These are phyloP conservation scores for Rugalucina vietnamica DNA, from an alignment of 2,888 invertebrate species.

Conservation along the genomic window DNA sequence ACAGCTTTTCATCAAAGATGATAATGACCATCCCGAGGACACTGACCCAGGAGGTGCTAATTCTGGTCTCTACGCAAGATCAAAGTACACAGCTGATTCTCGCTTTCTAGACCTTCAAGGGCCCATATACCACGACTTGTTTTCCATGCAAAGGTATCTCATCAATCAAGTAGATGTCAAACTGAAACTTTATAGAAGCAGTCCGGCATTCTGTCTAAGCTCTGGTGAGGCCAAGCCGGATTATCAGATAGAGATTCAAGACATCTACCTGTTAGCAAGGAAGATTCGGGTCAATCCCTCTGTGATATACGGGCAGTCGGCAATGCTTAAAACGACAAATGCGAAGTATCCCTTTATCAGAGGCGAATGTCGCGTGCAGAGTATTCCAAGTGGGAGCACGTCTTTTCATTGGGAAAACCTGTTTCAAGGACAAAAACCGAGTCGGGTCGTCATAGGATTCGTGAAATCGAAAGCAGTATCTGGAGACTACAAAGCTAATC, in stretches of 20 bases:
- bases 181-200: conserved; percentile 1
- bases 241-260: neutral
- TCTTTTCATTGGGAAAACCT: conserved; percentile 35
- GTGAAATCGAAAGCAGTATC: conserved; percentile 24
- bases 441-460: conserved; percentile 21
- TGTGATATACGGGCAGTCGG: conserved; percentile 39
- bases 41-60: conserved; percentile 29
- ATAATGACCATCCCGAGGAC: conserved; percentile 30
- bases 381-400: conserved; percentile 17
- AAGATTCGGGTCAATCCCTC: conserved; percentile 21
- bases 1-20: conserved; percentile 39
- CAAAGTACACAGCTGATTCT: conserved; percentile 19
- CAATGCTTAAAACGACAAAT: conserved; percentile 24
- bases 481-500: conserved; percentile 39
- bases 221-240: neutral
- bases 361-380: conserved; percentile 23
- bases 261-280: neutral
- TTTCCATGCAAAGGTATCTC: neutral
- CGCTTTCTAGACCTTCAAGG: conserved; percentile 48
- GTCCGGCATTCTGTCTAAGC: conserved; percentile 1
- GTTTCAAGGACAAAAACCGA: conserved; percentile 40
- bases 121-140: conserved; percentile 27
- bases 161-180: conserved; percentile 16
- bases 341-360: conserved; percentile 34
- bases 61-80: conserved; percentile 25